Percentiles rank a stretch among this genome's conserved stretches.
These are phyloP conservation scores for Phymatocera aterrima DNA, from an alignment of 2,888 invertebrate genomes.

Conservation along the genomic window DNA sequence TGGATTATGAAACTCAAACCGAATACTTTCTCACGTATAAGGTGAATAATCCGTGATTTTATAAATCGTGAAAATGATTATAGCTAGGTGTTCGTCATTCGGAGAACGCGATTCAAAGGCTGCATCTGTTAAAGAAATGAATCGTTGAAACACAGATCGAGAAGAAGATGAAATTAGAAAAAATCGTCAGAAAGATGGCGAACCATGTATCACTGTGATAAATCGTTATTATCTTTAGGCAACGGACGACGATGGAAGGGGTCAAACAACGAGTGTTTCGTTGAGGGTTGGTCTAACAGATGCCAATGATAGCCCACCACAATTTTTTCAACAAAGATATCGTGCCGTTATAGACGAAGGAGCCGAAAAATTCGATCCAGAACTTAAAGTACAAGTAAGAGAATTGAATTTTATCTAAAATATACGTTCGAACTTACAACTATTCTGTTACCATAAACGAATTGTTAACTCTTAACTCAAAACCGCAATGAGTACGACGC, in stretches of 20 bases:
- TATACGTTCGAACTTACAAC: too few species aligned
- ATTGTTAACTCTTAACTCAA: too few species aligned
- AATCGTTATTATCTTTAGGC: conserved; percentile 78
- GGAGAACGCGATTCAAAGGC: too few species aligned
- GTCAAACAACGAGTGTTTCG: conserved; percentile 87
- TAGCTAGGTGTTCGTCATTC: not conserved
- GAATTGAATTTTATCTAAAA: conserved; percentile 8
- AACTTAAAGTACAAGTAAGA: conserved; percentile 74
- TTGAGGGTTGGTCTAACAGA: conserved; percentile 88
- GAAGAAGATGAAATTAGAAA: too few species aligned
- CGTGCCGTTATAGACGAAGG: conserved; percentile 92
- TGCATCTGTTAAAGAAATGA: too few species aligned
- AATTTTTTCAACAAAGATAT: conserved; percentile 87
- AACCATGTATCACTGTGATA: not conserved
- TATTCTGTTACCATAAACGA: too few species aligned
- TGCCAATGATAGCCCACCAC: conserved; percentile 93
- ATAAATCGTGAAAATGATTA: conserved; percentile 15
- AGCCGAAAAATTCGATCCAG: conserved; percentile 89
- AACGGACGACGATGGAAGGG: conserved; percentile 89
- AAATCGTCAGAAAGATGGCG: too few species aligned
- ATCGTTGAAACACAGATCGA: too few species aligned
- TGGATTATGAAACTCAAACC: conserved; percentile 89
- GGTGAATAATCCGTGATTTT: conserved; percentile 75
- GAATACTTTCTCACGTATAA: conserved; percentile 91
- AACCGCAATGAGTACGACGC: too few species aligned